Evolutionary conservation across 2,888 invertebrate genomes (phyloP), one percentile per base, ranked within the genome.

Genomic region (Abrostola triplasia): DNA sequence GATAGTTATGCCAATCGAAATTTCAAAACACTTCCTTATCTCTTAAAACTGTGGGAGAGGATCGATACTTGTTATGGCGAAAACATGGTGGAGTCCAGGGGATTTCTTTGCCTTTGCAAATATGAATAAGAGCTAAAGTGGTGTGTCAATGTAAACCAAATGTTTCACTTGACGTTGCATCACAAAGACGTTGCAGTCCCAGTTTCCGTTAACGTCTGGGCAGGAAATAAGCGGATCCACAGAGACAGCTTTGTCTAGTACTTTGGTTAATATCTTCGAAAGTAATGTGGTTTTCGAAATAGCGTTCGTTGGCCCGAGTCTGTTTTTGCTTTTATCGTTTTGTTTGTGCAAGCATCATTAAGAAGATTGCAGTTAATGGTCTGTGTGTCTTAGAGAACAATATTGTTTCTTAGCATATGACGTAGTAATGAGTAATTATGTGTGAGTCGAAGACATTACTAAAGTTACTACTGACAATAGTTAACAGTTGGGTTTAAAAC

Each of bases 181-280:
- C 76, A 66, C 80, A 86, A 85, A 86, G 87, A 84, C 81, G 79
- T 67, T 80, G 84, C 83, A 79, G 76, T 77, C 51, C 74, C 77
- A 70, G 85, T 83, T 90, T 92, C 92, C 92, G 89, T 83, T 81
- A 80, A 77, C 83, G 92, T 92, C 93, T 92, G 86, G 83, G 82
- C 91, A 90, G 93, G 93, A 93, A 93, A 92, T 91, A 89, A 88
- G 85, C 87, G 87, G 81, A 88, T 84, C 87, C 84, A 84, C 86
- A 76, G 82, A 82, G 85, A 84, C 77, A 78, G 87, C 89, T 89
- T 91, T 92, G 91, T 90, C 87, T 87, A 69, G 67, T 65, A 67
- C 71, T 79, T 67, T 53, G 62, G 72, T 71, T 79, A 79, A 82
- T 76, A 75, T 77, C 76, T 77, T 76, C 48, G 61, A 74, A 74